phyloP scores from a whole-genome alignment of 2,797 vertebrate species.

The Acanthornis magna region DNA sequence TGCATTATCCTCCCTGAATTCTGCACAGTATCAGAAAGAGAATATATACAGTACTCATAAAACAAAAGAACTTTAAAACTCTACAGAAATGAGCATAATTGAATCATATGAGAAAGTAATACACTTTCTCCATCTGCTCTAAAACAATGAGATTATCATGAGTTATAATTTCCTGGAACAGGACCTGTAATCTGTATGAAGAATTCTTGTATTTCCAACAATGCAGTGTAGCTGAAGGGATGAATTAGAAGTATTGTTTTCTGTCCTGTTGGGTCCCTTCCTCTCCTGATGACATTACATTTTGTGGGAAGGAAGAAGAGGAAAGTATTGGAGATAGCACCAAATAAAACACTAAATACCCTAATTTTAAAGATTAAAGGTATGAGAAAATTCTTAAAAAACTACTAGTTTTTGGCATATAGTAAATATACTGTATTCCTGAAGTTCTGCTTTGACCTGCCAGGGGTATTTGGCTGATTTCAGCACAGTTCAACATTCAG shows the following conservation, averaged over 20 bases:
- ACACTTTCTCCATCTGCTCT: background rate
- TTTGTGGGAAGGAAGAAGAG: background rate
- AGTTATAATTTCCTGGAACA: background rate
- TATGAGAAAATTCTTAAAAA: background rate
- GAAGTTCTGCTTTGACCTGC: background rate
- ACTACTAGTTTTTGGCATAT: accelerated
- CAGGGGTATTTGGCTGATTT: background rate
- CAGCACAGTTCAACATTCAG: background rate
- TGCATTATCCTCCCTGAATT: background rate
- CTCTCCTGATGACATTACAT: background rate
- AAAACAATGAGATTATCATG: background rate
- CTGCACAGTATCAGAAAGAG: background rate
- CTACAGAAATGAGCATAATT: background rate
- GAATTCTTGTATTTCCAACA: background rate
- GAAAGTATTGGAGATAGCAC: background rate
- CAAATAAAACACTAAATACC: background rate
- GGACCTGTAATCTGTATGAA: background rate
- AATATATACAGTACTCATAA: background rate
- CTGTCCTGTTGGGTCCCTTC: background rate
- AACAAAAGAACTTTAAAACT: background rate
- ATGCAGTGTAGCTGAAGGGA: background rate
- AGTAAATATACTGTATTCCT: background rate
- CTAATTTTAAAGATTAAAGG: background rate
- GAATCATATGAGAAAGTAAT: background rate
- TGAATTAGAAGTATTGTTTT: background rate